Evolutionary conservation across 30 jellyfish, hydroid and myxozoan genomes (phyloP).

Genomic region (Turritopsis rubra): DNA sequence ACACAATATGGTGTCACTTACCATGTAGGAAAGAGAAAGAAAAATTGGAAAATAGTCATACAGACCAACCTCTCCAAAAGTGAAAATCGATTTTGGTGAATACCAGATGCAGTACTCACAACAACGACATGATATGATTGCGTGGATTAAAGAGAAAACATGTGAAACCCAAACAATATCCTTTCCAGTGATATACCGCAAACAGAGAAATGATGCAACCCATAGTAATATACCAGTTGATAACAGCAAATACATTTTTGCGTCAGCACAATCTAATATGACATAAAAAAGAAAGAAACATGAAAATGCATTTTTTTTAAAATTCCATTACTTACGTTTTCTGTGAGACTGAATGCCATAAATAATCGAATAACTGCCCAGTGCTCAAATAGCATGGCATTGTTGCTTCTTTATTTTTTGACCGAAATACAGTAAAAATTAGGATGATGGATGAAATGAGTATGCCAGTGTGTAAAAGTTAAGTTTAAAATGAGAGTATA

Average conservation of each 20-base stretch:
- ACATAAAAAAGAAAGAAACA: too few relatives aligned
- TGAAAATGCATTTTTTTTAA: too few relatives aligned
- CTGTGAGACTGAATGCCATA: too few relatives aligned
- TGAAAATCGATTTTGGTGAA: slow-evolving; percentile 43
- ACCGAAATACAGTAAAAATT: too few relatives aligned
- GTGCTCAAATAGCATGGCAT: too few relatives aligned
- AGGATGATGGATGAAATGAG: too few relatives aligned
- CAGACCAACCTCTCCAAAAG: slow-evolving; percentile 40
- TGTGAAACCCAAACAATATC: slow-evolving; percentile 59
- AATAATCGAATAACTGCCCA: too few relatives aligned
- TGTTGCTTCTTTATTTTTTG: too few relatives aligned
- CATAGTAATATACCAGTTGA: neutral
- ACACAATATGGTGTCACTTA: slow-evolving; percentile 57
- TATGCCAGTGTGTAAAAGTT: too few relatives aligned
- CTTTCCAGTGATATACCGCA: neutral
- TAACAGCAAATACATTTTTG: neutral
- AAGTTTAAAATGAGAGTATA: too few relatives aligned
- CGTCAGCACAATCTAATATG: neutral
- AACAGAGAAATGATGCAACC: neutral
- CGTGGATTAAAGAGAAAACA: slow-evolving; percentile 55
- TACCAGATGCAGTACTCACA: slow-evolving; percentile 23
- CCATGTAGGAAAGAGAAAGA: slow-evolving; percentile 45
- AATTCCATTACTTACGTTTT: too few relatives aligned
- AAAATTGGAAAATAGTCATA: slow-evolving; percentile 30
- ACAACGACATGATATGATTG: slow-evolving; percentile 36